Evolutionary conservation across 2,113 vertebrate species (phyloP).

Genomic region (Anthoscopus minutus): DNA sequence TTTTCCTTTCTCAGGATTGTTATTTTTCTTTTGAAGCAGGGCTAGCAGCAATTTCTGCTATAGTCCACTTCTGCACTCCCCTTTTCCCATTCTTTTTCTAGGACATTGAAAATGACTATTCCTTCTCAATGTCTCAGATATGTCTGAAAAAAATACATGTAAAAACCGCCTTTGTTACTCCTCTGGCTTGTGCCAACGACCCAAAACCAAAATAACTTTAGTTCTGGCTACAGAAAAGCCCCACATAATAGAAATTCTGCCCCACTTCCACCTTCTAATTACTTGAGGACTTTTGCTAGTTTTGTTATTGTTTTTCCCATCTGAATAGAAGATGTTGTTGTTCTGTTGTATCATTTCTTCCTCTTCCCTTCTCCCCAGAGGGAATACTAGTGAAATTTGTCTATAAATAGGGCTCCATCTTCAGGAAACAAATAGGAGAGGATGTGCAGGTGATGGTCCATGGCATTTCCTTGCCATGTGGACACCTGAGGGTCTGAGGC

Average conservation of each 20-base stretch:
- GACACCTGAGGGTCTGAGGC: background rate
- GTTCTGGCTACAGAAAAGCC: background rate
- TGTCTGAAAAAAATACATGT: accelerated
- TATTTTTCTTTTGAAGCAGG: background rate
- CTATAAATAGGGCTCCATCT: slow-evolving; percentile 9
- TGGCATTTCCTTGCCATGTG: background rate
- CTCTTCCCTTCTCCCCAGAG: background rate
- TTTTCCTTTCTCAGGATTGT: background rate
- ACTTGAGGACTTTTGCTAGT: background rate
- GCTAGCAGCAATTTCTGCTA: background rate
- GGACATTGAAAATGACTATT: background rate
- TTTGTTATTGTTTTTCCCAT: background rate
- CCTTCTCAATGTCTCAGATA: background rate
- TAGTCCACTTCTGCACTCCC: background rate
- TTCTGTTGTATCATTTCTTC: background rate
- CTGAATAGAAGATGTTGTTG: background rate
- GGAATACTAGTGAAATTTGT: background rate
- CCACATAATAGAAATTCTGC: background rate
- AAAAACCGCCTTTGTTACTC: background rate
- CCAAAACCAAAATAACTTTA: background rate
- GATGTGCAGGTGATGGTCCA: background rate
- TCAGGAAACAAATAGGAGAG: background rate
- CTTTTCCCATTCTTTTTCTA: background rate
- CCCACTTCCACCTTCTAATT: background rate
- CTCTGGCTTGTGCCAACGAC: background rate